phyloP scores from a whole-genome alignment of 30 jellyfish, hydroid and myxozoan species.

The Calvadosia cruxmelitensis region DNA sequence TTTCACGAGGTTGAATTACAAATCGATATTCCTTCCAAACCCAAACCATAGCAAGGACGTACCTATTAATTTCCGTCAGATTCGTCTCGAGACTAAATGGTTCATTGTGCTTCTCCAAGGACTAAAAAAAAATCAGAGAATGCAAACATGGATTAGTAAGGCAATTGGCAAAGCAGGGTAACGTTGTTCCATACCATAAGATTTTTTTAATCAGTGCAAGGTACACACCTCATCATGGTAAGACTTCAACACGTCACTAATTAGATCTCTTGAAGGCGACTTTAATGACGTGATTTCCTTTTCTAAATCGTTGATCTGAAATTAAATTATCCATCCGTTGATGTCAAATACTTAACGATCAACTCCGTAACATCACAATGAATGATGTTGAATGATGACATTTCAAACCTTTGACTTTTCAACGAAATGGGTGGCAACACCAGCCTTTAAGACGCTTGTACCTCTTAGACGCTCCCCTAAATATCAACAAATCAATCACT shows the following conservation, averaged over 20 bases:
- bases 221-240: constrained; percentile 30
- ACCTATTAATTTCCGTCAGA: no score
- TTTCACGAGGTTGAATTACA: no score
- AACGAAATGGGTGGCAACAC: constrained; percentile 86
- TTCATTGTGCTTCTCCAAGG: no score
- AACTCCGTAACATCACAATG: not conserved
- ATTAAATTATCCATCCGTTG: not conserved
- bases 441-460: constrained; percentile 53
- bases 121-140: no score
- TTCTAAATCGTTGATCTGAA: constrained; percentile 30
- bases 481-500: not conserved
- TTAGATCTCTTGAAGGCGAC: not conserved
- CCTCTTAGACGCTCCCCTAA: constrained; percentile 76
- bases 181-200: no score
- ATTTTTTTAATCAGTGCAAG: no score
- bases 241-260: constrained; percentile 11
- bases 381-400: not conserved
- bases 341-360: not conserved
- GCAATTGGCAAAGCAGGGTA: no score
- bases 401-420: constrained; percentile 41
- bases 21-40: no score
- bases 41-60: no score
- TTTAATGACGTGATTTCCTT: constrained; percentile 10
- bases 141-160: no score
- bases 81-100: no score